These are phyloP conservation scores for Venturia canescens DNA, from an alignment of 1,140 invertebrate species.

Conservation along the genomic window DNA sequence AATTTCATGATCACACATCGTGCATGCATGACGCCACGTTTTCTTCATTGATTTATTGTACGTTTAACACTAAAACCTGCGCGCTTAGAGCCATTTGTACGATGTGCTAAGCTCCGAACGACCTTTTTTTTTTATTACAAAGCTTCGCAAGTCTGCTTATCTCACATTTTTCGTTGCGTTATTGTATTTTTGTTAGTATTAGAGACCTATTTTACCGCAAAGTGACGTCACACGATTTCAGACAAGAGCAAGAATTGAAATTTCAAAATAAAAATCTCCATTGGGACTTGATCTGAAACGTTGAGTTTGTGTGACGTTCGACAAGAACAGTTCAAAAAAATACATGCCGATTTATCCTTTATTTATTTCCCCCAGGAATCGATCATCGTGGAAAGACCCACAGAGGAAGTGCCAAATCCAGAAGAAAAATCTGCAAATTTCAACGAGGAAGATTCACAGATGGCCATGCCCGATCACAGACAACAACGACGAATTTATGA, in stretches of 20 bases:
- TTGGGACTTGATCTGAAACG: too few relatives aligned
- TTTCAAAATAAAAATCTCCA: too few relatives aligned
- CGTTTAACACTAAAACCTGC: too few relatives aligned
- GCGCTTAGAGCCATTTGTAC: too few relatives aligned
- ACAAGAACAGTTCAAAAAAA: too few relatives aligned
- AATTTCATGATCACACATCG: not conserved
- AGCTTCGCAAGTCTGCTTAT: not conserved
- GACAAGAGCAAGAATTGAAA: too few relatives aligned
- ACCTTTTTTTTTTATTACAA: not conserved
- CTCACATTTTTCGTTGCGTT: not conserved
- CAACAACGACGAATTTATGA: slow-evolving; percentile 11
- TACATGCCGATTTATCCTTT: too few relatives aligned
- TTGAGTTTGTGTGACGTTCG: too few relatives aligned
- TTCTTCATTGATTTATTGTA: not conserved
- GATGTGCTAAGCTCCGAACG: not conserved
- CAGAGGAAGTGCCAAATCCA: not conserved
- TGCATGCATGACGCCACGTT: not conserved
- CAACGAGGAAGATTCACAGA: not conserved
- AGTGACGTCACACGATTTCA: too few relatives aligned
- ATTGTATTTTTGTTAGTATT: not conserved
- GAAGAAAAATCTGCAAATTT: not conserved
- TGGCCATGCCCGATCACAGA: not conserved
- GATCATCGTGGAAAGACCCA: too few relatives aligned
- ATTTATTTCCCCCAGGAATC: too few relatives aligned
- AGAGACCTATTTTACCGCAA: not conserved